Conservation (phyloP, 2,113 vertebrate species). For the Salminus brasiliensis region DNA sequence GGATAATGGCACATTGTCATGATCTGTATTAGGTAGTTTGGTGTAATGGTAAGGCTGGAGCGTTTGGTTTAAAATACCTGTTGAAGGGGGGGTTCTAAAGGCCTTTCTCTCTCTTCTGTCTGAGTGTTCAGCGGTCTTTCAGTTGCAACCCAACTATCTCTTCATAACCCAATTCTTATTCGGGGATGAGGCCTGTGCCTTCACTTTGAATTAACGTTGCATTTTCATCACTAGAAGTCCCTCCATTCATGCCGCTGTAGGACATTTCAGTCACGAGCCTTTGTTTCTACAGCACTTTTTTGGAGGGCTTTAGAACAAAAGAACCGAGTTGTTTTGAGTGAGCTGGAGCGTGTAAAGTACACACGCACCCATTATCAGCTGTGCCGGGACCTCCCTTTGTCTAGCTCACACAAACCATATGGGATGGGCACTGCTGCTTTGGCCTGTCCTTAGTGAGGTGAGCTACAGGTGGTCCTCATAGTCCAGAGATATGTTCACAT, state of each 20-base stretch:
- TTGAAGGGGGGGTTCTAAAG: background rate
- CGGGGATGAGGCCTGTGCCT: background rate
- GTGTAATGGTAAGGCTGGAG: no score
- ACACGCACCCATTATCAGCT: constrained; percentile 16
- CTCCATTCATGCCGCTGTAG: background rate
- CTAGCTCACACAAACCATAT: background rate
- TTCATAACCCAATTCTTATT: constrained; percentile 11
- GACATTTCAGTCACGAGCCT: constrained; percentile 10
- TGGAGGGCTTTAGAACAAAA: constrained; percentile 31
- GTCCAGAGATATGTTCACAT: background rate
- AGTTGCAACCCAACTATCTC: background rate
- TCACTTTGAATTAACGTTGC: background rate
- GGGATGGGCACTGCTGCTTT: background rate
- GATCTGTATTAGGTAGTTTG: background rate
- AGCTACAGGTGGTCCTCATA: background rate
- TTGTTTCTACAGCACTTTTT: constrained; percentile 28
- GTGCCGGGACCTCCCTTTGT: constrained; percentile 18
- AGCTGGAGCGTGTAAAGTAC: constrained; percentile 36
- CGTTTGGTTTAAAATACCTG: constrained; percentile 7
- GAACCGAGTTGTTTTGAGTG: constrained; percentile 15
- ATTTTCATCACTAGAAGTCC: background rate
- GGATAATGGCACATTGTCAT: constrained; percentile 36
- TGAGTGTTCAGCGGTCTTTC: constrained; percentile 6
- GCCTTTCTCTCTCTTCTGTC: background rate
- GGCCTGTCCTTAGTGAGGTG: background rate